Percentiles rank a stretch among this genome's conserved stretches.
These are phyloP conservation scores for Alexandromys oeconomus DNA, from an alignment of 2,797 vertebrate genomes.

Conservation along the genomic window DNA sequence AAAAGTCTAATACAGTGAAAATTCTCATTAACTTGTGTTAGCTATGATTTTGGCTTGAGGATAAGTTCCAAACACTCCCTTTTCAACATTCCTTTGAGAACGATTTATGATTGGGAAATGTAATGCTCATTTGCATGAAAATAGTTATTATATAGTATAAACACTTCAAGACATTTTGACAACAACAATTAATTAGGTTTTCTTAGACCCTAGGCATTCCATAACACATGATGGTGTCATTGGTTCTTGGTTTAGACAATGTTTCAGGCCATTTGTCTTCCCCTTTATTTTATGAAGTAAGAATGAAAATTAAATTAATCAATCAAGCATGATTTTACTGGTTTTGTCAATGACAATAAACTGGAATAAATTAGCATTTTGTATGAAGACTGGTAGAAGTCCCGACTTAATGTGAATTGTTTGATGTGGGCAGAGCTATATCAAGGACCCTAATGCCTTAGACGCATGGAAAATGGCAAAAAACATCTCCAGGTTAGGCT, in stretches of 20 bases:
- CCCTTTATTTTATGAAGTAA: constrained; percentile 48
- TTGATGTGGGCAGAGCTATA: not conserved
- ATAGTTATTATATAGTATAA: constrained; percentile 41
- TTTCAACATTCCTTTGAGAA: not conserved
- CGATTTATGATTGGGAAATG: not conserved
- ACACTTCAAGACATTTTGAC: not conserved
- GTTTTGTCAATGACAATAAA: constrained; percentile 20
- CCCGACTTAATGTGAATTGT: not conserved
- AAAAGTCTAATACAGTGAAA: not conserved
- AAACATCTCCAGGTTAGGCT: not conserved
- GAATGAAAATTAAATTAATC: constrained; percentile 5
- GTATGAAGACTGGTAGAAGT: not conserved
- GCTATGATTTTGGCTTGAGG: not conserved
- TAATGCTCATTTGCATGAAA: constrained; percentile 2
- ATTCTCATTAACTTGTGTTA: not conserved
- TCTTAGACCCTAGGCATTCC: not conserved
- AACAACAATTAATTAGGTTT: not conserved
- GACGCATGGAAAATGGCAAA: not conserved
- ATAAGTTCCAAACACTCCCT: not conserved
- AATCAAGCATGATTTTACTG: constrained; percentile 12
- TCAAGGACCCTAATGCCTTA: not conserved
- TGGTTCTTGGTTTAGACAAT: constrained; percentile 26
- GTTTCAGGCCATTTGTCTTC: not conserved
- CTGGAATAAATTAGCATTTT: not conserved
- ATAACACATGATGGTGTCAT: not conserved